Evolutionary conservation across 2,888 invertebrate species (phyloP).

Genomic region (Erynnis tages): DNA sequence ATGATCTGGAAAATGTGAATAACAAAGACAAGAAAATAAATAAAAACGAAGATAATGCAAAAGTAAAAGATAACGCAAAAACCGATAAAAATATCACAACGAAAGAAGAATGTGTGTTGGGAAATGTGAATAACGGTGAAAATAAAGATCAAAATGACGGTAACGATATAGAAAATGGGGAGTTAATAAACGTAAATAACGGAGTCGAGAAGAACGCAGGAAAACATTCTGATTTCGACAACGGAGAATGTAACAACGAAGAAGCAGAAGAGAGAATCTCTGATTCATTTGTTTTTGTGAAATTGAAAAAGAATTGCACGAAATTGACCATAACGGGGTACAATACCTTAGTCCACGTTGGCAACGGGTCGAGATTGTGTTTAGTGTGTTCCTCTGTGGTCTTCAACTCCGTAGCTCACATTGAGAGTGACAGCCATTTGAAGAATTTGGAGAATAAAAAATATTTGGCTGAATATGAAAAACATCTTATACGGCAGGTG

Average conservation of each 20-base stretch:
- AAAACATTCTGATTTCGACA: too few relatives aligned
- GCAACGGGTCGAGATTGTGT: constrained; percentile 37
- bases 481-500: constrained; percentile 48
- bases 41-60: not conserved
- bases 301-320: constrained; percentile 34
- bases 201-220: too few relatives aligned
- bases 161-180: too few relatives aligned
- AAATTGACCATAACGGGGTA: constrained; percentile 34
- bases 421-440: constrained; percentile 32
- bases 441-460: constrained; percentile 37
- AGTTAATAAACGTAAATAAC: too few relatives aligned
- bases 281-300: constrained; percentile 36
- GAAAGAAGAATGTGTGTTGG: too few relatives aligned
- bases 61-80: too few relatives aligned
- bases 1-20: too few relatives aligned
- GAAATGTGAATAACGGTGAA: too few relatives aligned
- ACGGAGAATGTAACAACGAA: too few relatives aligned
- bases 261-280: constrained; percentile 7
- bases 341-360: constrained; percentile 35
- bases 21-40: not conserved
- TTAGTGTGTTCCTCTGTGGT: constrained; percentile 30
- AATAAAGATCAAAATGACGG: too few relatives aligned
- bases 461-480: constrained; percentile 41
- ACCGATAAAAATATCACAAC: too few relatives aligned
- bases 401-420: constrained; percentile 30